phyloP scores from a whole-genome alignment of 2,113 vertebrate species.

The Syngnathus floridae region DNA sequence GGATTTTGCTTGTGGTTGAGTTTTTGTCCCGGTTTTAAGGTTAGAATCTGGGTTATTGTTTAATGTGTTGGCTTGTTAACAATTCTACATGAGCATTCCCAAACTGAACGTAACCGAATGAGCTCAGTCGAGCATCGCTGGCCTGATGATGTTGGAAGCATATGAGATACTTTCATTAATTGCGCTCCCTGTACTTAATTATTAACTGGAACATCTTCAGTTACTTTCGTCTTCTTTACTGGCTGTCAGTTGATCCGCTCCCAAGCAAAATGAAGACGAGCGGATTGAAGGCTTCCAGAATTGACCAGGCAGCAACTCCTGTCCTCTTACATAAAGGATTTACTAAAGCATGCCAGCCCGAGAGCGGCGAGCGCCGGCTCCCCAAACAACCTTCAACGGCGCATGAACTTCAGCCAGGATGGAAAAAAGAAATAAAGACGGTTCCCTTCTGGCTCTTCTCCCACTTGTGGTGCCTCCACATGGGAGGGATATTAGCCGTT shows the following conservation, averaged over 20 bases:
- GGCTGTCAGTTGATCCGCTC: slow-evolving; percentile 21
- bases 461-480: slow-evolving; percentile 54
- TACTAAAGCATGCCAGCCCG: slow-evolving; percentile 34
- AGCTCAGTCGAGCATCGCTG: slow-evolving; percentile 38
- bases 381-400: slow-evolving; percentile 61
- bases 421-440: slow-evolving; percentile 59
- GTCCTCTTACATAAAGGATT: slow-evolving; percentile 33
- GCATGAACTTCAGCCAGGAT: slow-evolving; percentile 51
- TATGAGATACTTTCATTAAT: slow-evolving; percentile 66
- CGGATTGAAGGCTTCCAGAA: slow-evolving; percentile 22
- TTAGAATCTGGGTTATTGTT: not conserved
- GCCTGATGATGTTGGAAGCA: slow-evolving; percentile 18
- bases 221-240: slow-evolving; percentile 32
- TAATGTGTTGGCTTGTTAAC: not conserved
- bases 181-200: slow-evolving; percentile 47
- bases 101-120: slow-evolving; percentile 38
- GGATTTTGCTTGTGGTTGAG: no score
- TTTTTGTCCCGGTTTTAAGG: not conserved
- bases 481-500: slow-evolving; percentile 74
- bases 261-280: slow-evolving; percentile 13
- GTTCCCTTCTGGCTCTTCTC: slow-evolving; percentile 41
- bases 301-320: slow-evolving; percentile 23
- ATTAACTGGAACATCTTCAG: slow-evolving; percentile 30
- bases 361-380: slow-evolving; percentile 33
- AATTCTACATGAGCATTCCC: slow-evolving; percentile 1